These are phyloP conservation scores for Gavia stellata DNA, from an alignment of 2,113 vertebrate species.

Conservation along the genomic window DNA sequence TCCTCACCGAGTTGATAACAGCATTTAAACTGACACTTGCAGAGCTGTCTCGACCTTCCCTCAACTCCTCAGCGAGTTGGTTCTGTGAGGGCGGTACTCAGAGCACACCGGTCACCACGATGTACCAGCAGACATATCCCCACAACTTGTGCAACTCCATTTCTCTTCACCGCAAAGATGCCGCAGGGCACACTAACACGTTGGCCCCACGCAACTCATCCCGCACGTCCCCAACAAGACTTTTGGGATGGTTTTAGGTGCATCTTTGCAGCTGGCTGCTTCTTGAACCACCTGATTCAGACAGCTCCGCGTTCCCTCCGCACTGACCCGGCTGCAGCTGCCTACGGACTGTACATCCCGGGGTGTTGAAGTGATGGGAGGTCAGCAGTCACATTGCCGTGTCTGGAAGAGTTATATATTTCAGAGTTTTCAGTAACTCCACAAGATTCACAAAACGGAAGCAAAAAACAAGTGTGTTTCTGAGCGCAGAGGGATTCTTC, in stretches of 20 bases:
- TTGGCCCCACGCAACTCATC: background rate
- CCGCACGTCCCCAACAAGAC: background rate
- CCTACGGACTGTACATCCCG: background rate
- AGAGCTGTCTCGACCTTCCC: background rate
- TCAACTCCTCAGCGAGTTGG: background rate
- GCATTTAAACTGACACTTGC: background rate
- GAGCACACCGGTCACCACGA: background rate
- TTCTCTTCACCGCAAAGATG: background rate
- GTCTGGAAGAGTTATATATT: background rate
- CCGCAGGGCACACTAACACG: accelerated
- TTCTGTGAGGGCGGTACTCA: too few species aligned
- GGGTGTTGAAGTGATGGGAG: background rate
- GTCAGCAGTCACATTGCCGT: background rate
- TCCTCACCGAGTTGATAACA: background rate
- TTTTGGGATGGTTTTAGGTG: background rate
- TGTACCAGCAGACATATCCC: background rate
- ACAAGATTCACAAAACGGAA: background rate
- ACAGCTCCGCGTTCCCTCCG: accelerated
- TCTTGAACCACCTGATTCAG: background rate
- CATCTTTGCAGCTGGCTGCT: background rate
- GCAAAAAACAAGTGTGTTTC: background rate
- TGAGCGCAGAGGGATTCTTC: background rate
- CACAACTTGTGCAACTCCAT: accelerated
- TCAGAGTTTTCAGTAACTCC: background rate
- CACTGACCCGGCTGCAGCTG: accelerated